Evolutionary conservation across 2,888 invertebrate species (phyloP).

Genomic region (Lucinisca nassula): DNA sequence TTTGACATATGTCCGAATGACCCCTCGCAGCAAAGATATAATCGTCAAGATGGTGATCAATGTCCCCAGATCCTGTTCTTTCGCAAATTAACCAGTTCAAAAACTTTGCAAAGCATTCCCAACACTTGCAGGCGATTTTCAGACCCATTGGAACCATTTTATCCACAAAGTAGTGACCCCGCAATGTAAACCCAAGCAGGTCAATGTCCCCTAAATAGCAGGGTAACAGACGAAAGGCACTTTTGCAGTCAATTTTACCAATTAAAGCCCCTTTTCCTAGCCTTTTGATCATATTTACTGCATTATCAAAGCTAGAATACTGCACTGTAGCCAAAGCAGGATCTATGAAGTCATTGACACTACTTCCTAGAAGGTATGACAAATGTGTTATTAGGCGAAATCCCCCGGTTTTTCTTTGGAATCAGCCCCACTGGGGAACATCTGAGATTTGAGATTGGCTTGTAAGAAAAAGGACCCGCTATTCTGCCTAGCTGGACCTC

Average conservation of each 20-base stretch:
- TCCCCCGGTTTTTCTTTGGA: neutral
- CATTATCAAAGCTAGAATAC: slow-evolving; percentile 36
- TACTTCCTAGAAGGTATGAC: neutral
- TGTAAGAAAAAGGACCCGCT: neutral
- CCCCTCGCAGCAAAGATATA: slow-evolving; percentile 7
- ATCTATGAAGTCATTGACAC: slow-evolving; percentile 33
- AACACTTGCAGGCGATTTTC: slow-evolving; percentile 15
- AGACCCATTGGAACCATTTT: too few species aligned
- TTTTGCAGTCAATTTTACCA: neutral
- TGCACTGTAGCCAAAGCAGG: neutral
- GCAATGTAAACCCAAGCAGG: too few species aligned
- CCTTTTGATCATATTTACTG: slow-evolving; percentile 12
- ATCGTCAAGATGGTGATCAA: too few species aligned
- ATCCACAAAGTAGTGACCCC: too few species aligned
- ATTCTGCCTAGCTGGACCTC: neutral
- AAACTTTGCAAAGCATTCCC: slow-evolving; percentile 18
- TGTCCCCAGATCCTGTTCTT: too few species aligned
- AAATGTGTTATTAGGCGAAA: neutral
- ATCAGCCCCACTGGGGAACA: slow-evolving; percentile 15
- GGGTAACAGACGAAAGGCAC: too few species aligned
- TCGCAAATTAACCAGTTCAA: neutral
- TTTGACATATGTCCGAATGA: neutral
- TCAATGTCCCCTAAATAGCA: too few species aligned
- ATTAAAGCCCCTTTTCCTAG: slow-evolving; percentile 6
- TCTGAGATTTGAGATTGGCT: slow-evolving; percentile 17